Evolutionary conservation across 2,797 vertebrate species (phyloP), one percentile per base, ranked within the genome.

Genomic region (Malurus leucopterus): DNA sequence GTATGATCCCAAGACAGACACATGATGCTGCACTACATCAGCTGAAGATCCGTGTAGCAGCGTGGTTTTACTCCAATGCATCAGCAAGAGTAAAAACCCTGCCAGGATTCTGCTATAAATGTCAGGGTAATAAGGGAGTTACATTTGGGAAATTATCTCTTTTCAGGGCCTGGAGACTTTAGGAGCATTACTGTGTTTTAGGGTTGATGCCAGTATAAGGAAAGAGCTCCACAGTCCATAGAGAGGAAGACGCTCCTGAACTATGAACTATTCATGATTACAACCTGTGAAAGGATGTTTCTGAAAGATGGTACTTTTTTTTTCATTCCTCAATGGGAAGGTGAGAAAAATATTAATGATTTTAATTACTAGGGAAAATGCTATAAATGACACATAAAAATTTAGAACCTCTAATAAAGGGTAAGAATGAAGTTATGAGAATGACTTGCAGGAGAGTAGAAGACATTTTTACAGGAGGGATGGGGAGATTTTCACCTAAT

Each of bases 331-430:
- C n/a, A 61, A 49, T 21, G 49, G 30, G 26, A 83, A 92, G 30
- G 29, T 72, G 43, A 55, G 49, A 86, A 94, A 84, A 92, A 71
- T 49, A 11, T 55, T 29, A 53, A 13, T 34, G 4, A 49, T 69
- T 90, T 89, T 91, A 68, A 85, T 89, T 91, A 67, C 46, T 72
- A 77, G 62, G 55, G 44, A 71, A 94, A 81, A 53, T 26, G 27
- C 21, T 81, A 63, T 61, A 89, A 75, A 65, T 49, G n/a, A 50
- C 62, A 43, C 29, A 63, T 76, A 72, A 73, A 80, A 57, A 21
- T 84, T 89, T 82, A 90, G 22, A 58, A 70, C 18, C 50, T 91
- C 41, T 88, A 89, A 67, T 55, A 84, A 88, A 88, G 26, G 22
- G 24, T 26, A 62, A 86, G 81, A 86, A 86, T 86, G 38, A 89